Evolutionary conservation across 2,888 invertebrate species (phyloP).

Genomic region (Balanococcus diminutus): DNA sequence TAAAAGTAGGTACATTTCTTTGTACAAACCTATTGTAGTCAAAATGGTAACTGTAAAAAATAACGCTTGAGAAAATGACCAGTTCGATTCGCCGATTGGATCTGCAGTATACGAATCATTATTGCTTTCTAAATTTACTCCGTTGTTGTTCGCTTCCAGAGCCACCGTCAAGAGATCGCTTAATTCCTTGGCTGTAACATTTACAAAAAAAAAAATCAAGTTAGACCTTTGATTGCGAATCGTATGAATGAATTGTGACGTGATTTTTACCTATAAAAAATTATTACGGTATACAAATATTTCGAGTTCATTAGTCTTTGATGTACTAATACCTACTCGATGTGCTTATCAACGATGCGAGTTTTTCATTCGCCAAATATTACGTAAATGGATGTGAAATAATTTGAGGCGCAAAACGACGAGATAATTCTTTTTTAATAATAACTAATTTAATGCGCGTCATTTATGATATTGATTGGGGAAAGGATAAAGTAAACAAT

Average conservation of each 20-base stretch:
- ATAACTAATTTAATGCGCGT: background rate
- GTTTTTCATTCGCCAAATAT: background rate
- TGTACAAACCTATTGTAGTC: constrained; percentile 78
- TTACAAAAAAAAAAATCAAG: background rate
- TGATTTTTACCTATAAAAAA: background rate
- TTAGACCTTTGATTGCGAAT: background rate
- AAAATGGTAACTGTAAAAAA: constrained; percentile 88
- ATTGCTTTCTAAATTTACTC: constrained; percentile 78
- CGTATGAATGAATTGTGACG: background rate
- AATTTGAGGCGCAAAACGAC: background rate
- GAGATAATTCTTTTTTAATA: background rate
- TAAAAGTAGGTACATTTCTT: no score
- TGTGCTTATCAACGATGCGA: background rate
- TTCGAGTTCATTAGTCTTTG: constrained; percentile 34
- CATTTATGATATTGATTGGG: background rate
- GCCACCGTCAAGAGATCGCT: constrained; percentile 75
- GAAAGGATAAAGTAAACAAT: background rate
- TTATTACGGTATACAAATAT: background rate
- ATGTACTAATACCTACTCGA: background rate
- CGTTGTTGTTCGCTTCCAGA: constrained; percentile 76
- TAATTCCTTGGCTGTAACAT: constrained; percentile 72
- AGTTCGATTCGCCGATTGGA: constrained; percentile 76
- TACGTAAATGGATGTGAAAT: background rate
- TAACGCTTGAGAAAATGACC: constrained; percentile 88
- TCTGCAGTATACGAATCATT: constrained; percentile 62